These are phyloP conservation scores for Enteromius thamalakanensis DNA, from an alignment of 2,797 vertebrate genomes.

Conservation along the genomic window DNA sequence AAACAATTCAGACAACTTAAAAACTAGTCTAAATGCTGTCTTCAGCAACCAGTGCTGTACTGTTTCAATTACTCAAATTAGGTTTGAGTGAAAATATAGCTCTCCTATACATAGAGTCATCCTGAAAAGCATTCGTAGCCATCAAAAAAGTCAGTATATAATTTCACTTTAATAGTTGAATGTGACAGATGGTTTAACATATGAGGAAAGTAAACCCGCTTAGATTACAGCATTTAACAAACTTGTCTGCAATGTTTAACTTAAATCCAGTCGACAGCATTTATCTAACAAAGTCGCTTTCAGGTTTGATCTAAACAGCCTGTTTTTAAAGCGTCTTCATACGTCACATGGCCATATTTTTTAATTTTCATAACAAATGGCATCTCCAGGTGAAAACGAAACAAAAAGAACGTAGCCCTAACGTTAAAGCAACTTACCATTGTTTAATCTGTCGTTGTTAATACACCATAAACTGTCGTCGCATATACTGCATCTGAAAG, in stretches of 20 bases:
- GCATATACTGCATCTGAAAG: constrained; percentile 39
- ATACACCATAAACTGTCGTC: constrained; percentile 10
- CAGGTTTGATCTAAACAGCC: neutral
- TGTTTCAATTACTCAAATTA: neutral
- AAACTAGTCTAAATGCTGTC: neutral
- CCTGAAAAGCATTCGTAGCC: neutral
- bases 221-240: neutral
- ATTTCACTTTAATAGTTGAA: neutral
- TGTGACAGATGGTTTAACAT: neutral
- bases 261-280: too few species aligned
- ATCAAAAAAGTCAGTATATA: neutral
- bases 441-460: neutral
- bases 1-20: neutral
- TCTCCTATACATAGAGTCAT: neutral
- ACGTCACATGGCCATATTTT: neutral
- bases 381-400: neutral
- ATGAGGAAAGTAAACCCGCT: neutral
- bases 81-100: neutral
- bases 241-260: neutral
- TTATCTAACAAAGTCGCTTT: neutral
- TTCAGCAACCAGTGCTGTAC: neutral
- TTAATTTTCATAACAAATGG: neutral
- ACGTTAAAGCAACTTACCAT: constrained; percentile 28
- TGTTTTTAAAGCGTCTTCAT: neutral
- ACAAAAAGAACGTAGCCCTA: neutral